phyloP scores from a whole-genome alignment of 1,140 invertebrate species.

The Tyrophagus putrescentiae region DNA sequence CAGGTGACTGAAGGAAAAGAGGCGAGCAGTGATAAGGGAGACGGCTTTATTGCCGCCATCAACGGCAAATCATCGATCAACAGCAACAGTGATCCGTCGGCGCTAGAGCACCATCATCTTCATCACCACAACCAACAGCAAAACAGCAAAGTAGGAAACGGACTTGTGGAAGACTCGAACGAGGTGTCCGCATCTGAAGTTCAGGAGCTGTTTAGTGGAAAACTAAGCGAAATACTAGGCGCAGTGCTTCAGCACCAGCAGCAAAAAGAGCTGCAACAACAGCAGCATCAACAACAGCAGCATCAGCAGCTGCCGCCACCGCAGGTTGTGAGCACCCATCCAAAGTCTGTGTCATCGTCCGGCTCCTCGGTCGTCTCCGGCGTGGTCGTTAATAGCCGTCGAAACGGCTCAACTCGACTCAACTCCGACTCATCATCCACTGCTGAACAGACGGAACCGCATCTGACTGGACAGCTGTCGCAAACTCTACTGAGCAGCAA shows the following conservation, averaged over 20 bases:
- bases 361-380: background rate
- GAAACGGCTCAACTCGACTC: too few relatives aligned
- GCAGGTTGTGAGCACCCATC: too few relatives aligned
- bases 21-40: background rate
- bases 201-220: background rate
- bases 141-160: background rate
- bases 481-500: background rate
- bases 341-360: background rate
- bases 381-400: background rate
- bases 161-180: background rate
- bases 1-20: conserved; percentile 59
- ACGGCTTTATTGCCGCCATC: background rate
- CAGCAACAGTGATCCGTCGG: background rate
- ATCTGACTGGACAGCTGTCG: too few relatives aligned
- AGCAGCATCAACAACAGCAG: background rate
- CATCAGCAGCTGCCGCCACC: background rate
- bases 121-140: background rate
- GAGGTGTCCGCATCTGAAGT: conserved; percentile 10
- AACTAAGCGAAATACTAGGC: conserved; percentile 8
- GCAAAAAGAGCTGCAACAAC: conserved; percentile 7
- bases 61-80: background rate
- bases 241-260: conserved; percentile 11
- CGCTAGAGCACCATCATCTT: background rate
- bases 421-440: too few relatives aligned
- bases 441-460: too few relatives aligned